phyloP scores from a whole-genome alignment of 2,113 vertebrate species.

The Candoia aspera region DNA sequence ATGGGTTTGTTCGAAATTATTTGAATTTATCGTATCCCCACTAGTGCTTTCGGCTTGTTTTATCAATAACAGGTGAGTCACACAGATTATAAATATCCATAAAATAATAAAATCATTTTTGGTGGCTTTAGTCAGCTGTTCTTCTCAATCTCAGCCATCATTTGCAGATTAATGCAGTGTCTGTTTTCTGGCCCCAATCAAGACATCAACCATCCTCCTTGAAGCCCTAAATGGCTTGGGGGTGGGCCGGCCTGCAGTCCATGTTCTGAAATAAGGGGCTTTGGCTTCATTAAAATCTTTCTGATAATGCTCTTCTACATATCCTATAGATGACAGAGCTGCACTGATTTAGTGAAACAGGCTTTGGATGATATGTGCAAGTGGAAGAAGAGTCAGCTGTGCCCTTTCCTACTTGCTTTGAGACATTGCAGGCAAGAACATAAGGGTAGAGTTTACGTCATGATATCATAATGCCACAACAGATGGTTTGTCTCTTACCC shows the following conservation, averaged over 20 bases:
- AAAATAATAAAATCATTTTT: not conserved
- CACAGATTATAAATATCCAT: not conserved
- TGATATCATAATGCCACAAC: no score
- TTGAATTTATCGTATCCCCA: not conserved
- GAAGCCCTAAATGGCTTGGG: not conserved
- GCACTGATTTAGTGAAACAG: not conserved
- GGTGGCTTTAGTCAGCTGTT: not conserved
- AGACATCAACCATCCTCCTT: not conserved
- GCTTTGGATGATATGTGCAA: not conserved
- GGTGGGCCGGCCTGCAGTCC: not conserved
- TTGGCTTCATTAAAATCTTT: not conserved
- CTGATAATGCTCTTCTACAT: not conserved
- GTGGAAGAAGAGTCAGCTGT: not conserved
- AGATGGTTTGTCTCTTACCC: no score
- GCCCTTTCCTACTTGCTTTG: no score
- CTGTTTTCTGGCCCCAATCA: not conserved
- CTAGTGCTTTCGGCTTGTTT: not conserved
- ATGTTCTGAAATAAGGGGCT: not conserved
- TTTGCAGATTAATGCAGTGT: not conserved
- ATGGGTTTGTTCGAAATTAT: not conserved
- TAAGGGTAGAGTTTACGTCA: no score
- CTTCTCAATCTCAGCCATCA: not conserved
- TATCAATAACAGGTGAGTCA: not conserved
- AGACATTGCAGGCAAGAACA: no score
- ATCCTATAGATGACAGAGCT: not conserved